These are phyloP conservation scores for Leptopilina syphax DNA, from an alignment of 2,888 invertebrate genomes.

Conservation along the genomic window DNA sequence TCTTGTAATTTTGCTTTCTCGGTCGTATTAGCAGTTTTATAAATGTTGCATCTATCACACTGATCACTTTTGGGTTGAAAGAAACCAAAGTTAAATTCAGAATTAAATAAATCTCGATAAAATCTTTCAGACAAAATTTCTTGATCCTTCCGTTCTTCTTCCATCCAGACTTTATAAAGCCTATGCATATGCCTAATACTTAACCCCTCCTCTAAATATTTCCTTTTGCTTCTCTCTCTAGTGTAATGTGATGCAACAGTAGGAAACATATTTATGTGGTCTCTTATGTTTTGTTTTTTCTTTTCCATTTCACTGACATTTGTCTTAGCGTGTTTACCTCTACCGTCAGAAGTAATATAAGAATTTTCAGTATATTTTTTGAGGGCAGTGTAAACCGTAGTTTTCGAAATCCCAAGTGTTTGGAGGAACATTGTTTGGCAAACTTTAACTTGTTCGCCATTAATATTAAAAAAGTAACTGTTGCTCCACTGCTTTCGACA, in stretches of 20 bases:
- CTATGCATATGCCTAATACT: slow-evolving; percentile 39
- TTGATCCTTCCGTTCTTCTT: slow-evolving; percentile 5
- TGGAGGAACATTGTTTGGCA: background rate
- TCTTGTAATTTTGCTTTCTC: slow-evolving; percentile 38
- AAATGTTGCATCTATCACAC: too few relatives aligned
- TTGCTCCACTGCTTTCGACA: background rate
- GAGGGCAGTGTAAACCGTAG: too few relatives aligned
- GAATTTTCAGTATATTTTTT: too few relatives aligned
- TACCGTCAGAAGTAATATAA: background rate
- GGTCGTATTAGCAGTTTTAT: slow-evolving; percentile 15
- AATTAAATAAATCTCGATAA: slow-evolving; percentile 47
- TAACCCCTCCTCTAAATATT: slow-evolving; percentile 43
- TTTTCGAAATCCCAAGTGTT: too few relatives aligned
- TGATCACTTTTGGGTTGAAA: slow-evolving; percentile 61
- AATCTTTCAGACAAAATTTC: slow-evolving; percentile 29
- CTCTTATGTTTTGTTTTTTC: slow-evolving; percentile 14
- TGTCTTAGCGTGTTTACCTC: background rate
- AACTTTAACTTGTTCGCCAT: background rate
- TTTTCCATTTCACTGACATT: background rate
- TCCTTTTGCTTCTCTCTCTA: slow-evolving; percentile 36
- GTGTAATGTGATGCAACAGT: slow-evolving; percentile 45
- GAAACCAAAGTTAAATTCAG: too few relatives aligned
- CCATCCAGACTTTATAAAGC: slow-evolving; percentile 2
- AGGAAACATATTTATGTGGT: slow-evolving; percentile 47
- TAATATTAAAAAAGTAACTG: background rate